Conservation (phyloP, 2,797 vertebrate genomes). For the Jordanella pulchra region DNA sequence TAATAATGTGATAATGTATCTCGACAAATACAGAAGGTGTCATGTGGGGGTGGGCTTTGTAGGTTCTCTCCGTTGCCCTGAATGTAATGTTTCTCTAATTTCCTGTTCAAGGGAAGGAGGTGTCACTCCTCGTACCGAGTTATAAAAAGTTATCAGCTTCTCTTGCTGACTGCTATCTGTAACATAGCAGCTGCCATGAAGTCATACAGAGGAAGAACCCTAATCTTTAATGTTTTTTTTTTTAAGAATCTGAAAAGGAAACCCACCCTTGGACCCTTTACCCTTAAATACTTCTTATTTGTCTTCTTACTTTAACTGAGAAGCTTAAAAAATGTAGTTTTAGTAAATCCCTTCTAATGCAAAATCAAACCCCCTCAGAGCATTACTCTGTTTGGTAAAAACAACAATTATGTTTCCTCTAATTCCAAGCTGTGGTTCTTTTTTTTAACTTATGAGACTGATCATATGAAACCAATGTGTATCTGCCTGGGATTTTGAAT, state of each 20-base stretch:
- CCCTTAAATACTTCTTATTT: background rate
- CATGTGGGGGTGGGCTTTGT: conserved; percentile 50
- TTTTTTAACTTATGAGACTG: background rate
- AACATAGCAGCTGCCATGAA: background rate
- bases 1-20: conserved; percentile 74
- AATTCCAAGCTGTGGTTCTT: too few species aligned
- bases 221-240: too few species aligned
- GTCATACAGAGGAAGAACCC: background rate
- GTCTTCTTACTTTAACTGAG: background rate
- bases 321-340: background rate
- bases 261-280: too few species aligned
- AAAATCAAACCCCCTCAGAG: too few species aligned
- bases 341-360: background rate
- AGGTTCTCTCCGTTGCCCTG: conserved; percentile 25
- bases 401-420: too few species aligned
- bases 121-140: conserved; percentile 23
- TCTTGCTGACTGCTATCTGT: conserved; percentile 3
- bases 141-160: conserved; percentile 30
- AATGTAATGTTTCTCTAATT: conserved; percentile 54
- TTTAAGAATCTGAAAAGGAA: background rate
- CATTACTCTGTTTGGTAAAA: too few species aligned
- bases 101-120: conserved; percentile 41
- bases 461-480: background rate
- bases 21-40: conserved; percentile 69
- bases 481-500: background rate